Evolutionary conservation across 2,888 invertebrate species (phyloP).

Genomic region (Lithosia quadra): DNA sequence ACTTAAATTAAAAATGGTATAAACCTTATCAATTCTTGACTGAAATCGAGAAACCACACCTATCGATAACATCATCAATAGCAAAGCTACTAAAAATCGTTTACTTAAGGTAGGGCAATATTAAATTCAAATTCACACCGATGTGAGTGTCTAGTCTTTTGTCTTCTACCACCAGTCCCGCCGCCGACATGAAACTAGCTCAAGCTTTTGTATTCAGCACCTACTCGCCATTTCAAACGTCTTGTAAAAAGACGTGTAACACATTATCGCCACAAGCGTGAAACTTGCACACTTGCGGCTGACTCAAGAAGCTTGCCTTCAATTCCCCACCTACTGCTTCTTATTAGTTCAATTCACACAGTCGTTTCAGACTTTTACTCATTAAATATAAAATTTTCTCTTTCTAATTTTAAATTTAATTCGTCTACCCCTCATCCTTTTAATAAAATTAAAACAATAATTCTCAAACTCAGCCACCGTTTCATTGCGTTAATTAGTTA

Average conservation of each 20-base stretch:
- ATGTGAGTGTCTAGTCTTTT: slow-evolving; percentile 54
- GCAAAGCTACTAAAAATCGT: not conserved
- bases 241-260: slow-evolving; percentile 66
- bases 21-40: too few relatives aligned
- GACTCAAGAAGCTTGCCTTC: slow-evolving; percentile 57
- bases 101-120: not conserved
- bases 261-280: slow-evolving; percentile 52
- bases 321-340: slow-evolving; percentile 46
- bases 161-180: slow-evolving; percentile 53
- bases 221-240: slow-evolving; percentile 60
- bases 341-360: slow-evolving; percentile 56
- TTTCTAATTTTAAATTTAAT: slow-evolving; percentile 30
- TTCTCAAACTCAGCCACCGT: slow-evolving; percentile 47
- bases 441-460: slow-evolving; percentile 41
- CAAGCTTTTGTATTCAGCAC: slow-evolving; percentile 66
- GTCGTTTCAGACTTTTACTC: slow-evolving; percentile 44
- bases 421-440: slow-evolving; percentile 30
- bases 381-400: slow-evolving; percentile 28
- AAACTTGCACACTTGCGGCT: slow-evolving; percentile 64
- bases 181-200: slow-evolving; percentile 61
- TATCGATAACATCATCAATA: not conserved
- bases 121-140: too few relatives aligned
- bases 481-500: slow-evolving; percentile 53
- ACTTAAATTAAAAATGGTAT: too few relatives aligned
- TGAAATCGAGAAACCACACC: too few relatives aligned